A percentile compares a stretch with the other conserved stretches of the same genome.
phyloP scores from a whole-genome alignment of 2,888 invertebrate genomes.

The Leistus spinibarbis region DNA sequence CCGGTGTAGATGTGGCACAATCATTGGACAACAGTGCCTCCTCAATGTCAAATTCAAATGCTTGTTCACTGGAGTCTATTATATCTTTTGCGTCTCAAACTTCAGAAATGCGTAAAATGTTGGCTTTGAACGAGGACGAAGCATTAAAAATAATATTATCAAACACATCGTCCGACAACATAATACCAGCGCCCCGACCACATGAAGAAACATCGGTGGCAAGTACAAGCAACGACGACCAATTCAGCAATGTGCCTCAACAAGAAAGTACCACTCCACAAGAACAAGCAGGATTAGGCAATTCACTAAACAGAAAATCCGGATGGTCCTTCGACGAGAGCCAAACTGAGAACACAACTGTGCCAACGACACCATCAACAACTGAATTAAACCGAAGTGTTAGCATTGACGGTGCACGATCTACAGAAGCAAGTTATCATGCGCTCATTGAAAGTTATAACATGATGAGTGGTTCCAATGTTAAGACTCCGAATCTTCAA shows the following conservation, averaged over 20 bases:
- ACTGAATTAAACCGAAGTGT: constrained; percentile 23
- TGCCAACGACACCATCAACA: constrained; percentile 21
- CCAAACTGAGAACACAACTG: constrained; percentile 40
- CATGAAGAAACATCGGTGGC: constrained; percentile 37
- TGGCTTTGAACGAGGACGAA: constrained; percentile 71
- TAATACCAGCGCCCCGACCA: constrained; percentile 17
- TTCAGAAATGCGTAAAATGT: constrained; percentile 60
- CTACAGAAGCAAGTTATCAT: constrained; percentile 62
- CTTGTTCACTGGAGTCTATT: constrained; percentile 54
- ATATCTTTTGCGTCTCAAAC: constrained; percentile 56
- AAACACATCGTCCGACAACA: constrained; percentile 53
- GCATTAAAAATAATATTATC: constrained; percentile 72
- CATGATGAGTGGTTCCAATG: constrained; percentile 56
- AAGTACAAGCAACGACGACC: constrained; percentile 42
- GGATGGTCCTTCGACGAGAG: constrained; percentile 66
- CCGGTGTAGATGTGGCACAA: constrained; percentile 80
- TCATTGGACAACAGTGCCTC: constrained; percentile 48
- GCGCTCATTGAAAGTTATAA: constrained; percentile 66
- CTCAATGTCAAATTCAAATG: constrained; percentile 49
- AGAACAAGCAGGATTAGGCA: constrained; percentile 59
- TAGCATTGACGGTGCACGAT: constrained; percentile 45
- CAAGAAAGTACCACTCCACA: constrained; percentile 36
- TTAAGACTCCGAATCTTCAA: constrained; percentile 63
- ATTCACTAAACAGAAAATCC: constrained; percentile 68
- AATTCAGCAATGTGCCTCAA: constrained; percentile 32